Conservation (phyloP, 2,113 vertebrate genomes). For the Tringa solitaria region DNA sequence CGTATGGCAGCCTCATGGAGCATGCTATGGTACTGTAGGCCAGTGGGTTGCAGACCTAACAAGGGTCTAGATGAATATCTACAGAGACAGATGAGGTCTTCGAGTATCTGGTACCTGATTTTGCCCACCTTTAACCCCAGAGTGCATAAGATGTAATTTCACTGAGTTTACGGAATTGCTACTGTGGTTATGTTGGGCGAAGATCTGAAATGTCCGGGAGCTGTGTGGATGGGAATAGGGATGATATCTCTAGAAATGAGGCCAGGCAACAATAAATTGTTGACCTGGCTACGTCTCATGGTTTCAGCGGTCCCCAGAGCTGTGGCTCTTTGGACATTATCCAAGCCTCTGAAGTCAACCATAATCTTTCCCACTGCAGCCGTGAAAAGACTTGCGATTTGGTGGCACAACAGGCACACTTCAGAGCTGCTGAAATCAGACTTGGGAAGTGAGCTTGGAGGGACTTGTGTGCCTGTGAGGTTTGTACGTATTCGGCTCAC, state of each 20-base stretch:
- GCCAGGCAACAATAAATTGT: constrained; percentile 6
- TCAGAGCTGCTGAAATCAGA: background rate
- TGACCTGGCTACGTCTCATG: constrained; percentile 32
- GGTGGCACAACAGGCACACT: background rate
- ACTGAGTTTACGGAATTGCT: background rate
- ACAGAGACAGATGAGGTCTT: background rate
- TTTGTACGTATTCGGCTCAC: background rate
- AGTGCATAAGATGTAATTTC: background rate
- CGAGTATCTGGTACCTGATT: background rate
- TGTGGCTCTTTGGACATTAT: background rate
- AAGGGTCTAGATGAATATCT: background rate
- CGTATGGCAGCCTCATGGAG: background rate
- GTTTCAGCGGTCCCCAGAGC: constrained; percentile 35
- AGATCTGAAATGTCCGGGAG: background rate
- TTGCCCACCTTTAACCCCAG: background rate
- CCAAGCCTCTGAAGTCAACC: constrained; percentile 43
- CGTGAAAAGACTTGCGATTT: background rate
- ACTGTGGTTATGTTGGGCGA: background rate
- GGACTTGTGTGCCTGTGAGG: background rate
- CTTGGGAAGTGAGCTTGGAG: background rate
- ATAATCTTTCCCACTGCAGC: constrained; percentile 1
- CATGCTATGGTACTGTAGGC: background rate
- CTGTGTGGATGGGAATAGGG: background rate
- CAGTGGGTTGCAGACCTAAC: background rate
- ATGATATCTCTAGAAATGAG: background rate